phyloP scores from a whole-genome alignment of 2,113 vertebrate species.

The Elgaria multicarinata region DNA sequence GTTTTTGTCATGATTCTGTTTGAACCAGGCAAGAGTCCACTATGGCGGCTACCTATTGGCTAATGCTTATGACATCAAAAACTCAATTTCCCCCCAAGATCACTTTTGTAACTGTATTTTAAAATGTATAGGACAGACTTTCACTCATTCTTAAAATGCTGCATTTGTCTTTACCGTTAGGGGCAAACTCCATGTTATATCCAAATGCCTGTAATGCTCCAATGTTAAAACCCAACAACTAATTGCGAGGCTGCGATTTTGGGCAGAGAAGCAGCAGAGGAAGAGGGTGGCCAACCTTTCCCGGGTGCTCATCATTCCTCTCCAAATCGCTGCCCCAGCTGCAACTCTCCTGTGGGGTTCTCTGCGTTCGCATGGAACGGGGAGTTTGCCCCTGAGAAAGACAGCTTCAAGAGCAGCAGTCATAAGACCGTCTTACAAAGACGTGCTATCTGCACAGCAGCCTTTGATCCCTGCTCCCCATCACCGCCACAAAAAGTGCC shows the following conservation, averaged over 20 bases:
- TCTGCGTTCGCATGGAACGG: neutral
- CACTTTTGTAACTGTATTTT: neutral
- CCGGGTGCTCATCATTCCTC: neutral
- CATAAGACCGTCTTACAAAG: neutral
- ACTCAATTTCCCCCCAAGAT: neutral
- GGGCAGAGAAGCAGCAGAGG: neutral
- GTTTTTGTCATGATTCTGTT: neutral
- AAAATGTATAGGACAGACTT: neutral
- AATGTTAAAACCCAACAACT: neutral
- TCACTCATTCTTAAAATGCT: neutral
- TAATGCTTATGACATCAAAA: neutral
- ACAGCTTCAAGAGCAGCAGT: slow-evolving; percentile 37
- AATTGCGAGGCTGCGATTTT: neutral
- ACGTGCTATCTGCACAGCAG: neutral
- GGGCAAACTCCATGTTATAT: neutral
- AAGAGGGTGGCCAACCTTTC: neutral
- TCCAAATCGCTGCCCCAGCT: neutral
- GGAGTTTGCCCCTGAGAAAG: neutral
- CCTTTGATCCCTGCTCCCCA: slow-evolving; percentile 26
- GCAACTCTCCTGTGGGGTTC: neutral
- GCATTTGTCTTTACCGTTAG: neutral
- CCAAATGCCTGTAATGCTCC: neutral
- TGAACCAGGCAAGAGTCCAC: neutral
- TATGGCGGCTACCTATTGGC: neutral
- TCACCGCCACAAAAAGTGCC: neutral